Evolutionary conservation across 1,140 invertebrate species (phyloP), one percentile per base, ranked within the genome.

Genomic region (Tenebrio molitor): DNA sequence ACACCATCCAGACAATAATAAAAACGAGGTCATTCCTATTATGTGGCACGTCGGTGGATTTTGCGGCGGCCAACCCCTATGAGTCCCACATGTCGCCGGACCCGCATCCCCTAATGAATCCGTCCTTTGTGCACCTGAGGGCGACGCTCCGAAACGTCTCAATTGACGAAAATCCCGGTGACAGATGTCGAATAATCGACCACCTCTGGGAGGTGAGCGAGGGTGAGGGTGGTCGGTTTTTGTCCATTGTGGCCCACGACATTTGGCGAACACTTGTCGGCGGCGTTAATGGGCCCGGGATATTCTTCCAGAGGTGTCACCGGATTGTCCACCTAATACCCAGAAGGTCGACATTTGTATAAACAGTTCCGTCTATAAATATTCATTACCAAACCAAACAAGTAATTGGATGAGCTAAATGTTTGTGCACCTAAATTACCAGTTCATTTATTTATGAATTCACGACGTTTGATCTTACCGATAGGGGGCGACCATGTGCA

Each of bases 141-240:
- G 21, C 21, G 19, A 29, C 36, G 36, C 7, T 2, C 36, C 36
- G 36, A 39, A 39, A 39, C 2, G 7, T 39, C 36, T 39, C n/a
- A 39, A 29, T 29, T 29, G n/a, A n/a, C n/a, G n/a, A n/a, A 29
- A 29, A 29, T 8, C 25, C 25, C 25, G 46, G 63, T 69, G 70
- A 65, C 76, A 77, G 76, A 77, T 77, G 76, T 67, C 71, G 76
- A 72, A 75, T 73, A 76, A 74, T 66, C 66, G 42, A 46, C 63
- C 64, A 77, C 76, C 76, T 77, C 72, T 36, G 74, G 76, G 74
- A 77, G 74, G 72, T 74, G 72, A 19, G 39, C 29, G 29, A 23
- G 65, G 23, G 3, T 29, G n/a, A n/a, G n/a, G n/a, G 63, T 39
- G 42, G 25, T 1, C 21, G 34, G 33, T 71, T 71, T 72, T 72